phyloP scores from a whole-genome alignment of 2,113 vertebrate species.

The Rynchops niger region DNA sequence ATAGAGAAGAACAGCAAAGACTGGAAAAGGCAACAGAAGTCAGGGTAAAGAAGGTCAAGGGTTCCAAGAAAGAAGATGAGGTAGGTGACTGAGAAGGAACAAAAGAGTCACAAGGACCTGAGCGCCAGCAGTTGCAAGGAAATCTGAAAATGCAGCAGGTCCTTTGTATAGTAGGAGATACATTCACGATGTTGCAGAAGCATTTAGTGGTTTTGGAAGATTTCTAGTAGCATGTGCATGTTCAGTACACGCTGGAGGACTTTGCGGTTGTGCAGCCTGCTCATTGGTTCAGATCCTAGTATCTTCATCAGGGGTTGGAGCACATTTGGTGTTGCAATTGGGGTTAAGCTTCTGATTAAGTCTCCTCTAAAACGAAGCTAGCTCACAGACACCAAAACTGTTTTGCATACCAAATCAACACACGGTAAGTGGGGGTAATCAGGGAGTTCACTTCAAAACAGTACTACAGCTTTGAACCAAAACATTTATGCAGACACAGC shows the following conservation, averaged over 20 bases:
- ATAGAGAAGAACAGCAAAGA: background rate
- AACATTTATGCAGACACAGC: background rate
- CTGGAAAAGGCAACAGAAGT: background rate
- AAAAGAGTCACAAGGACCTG: background rate
- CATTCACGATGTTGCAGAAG: background rate
- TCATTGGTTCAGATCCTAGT: background rate
- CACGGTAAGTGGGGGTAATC: background rate
- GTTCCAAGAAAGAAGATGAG: background rate
- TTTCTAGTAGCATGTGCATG: background rate
- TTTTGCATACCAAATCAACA: conserved; percentile 6
- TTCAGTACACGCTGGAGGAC: background rate
- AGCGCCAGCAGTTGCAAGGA: background rate
- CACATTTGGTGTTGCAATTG: background rate
- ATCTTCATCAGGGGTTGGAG: background rate
- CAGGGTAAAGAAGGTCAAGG: background rate
- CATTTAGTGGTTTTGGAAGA: background rate
- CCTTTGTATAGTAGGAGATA: background rate
- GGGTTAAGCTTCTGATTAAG: background rate
- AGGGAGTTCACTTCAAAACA: conserved; percentile 10
- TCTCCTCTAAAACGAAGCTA: background rate
- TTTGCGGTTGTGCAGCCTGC: background rate
- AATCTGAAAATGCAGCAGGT: background rate
- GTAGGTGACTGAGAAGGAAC: background rate
- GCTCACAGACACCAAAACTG: background rate
- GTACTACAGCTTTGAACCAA: background rate